Evolutionary conservation across 2,888 invertebrate genomes (phyloP), one percentile per base, ranked within the genome.

Genomic region (Hydriomena furcata): DNA sequence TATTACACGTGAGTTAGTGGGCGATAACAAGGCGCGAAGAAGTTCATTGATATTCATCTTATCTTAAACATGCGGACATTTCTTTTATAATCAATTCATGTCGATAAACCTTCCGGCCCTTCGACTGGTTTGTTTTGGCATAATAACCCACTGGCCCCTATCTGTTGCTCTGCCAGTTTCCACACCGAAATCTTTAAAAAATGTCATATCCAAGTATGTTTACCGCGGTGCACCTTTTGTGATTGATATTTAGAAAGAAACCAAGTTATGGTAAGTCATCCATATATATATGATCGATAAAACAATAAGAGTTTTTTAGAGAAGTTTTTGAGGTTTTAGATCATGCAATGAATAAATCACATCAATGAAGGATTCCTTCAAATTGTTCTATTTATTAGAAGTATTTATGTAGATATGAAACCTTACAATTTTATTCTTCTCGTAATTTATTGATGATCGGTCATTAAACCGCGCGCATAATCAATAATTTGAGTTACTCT

Each of bases 21-120:
- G 73, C 68, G 71, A 76, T 66, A 65, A 74, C 65, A 65, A 64
- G 68, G n/a, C 71, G 73, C 63, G 62, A 73, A 75, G 61, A 71
- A 59, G 54, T 59, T 71, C 63, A 73, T 75, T 69, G 66, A 71
- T 70, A 71, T 70, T 68, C 60, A 54, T 63, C 47, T 68, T 65
- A 66, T 68, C 63, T 65, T 36, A 55, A 61, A 46, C 52, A 43
- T 54, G 52, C 59, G 45, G 54, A 54, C 58, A 60, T 63, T 63
- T 65, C 55, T 57, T 57, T 65, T 55, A 40, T 55, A 41, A 59
- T 61, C 44, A 40, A 37, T 58, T 60, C 64, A 66, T 56, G 59
- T 55, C 43, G 34, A 58, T 59, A 56, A 63, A 62, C 58, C 51
- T 60, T 60, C 50, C 17, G 50, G 53, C 56, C 59, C 58, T 58